Evolutionary conservation across 2,888 invertebrate genomes (phyloP).

Genomic region (Cyclophora albipunctata): DNA sequence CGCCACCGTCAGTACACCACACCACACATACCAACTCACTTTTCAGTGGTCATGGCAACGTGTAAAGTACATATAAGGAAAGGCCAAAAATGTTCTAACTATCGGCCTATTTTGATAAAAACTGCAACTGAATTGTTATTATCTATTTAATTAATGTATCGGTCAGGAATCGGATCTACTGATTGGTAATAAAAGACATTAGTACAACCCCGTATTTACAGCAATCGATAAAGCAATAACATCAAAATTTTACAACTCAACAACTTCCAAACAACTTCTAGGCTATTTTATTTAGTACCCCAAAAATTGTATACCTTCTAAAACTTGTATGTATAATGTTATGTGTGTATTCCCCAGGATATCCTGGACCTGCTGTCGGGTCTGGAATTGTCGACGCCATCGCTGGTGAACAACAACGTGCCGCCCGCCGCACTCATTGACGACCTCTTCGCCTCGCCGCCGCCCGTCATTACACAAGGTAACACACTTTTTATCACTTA

Average conservation of each 20-base stretch:
- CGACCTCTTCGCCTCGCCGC: conserved; percentile 66
- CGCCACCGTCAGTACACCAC: conserved; percentile 34
- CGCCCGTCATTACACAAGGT: conserved; percentile 21
- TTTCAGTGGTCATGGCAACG: no score
- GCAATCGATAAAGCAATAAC: not conserved
- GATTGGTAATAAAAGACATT: no score
- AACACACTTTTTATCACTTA: not conserved
- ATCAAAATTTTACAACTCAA: not conserved
- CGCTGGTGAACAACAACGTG: conserved; percentile 25
- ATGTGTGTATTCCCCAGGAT: conserved; percentile 71
- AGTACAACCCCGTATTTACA: no score
- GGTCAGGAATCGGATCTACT: no score
- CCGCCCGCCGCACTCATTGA: conserved; percentile 69
- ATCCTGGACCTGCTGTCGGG: conserved; percentile 90
- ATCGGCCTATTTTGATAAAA: not conserved
- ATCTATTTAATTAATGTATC: no score
- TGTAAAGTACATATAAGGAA: no score
- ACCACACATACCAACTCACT: conserved; percentile 7
- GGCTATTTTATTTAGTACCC: no score
- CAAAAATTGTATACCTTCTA: no score
- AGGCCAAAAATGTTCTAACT: no score
- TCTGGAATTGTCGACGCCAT: conserved; percentile 74
- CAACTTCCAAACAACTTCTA: no score
- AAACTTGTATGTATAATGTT: no score
- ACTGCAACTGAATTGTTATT: conserved; percentile 1